Evolutionary conservation across 1,140 invertebrate species (phyloP), one percentile per base, ranked within the genome.

Genomic region (Cyclargus thomasi): DNA sequence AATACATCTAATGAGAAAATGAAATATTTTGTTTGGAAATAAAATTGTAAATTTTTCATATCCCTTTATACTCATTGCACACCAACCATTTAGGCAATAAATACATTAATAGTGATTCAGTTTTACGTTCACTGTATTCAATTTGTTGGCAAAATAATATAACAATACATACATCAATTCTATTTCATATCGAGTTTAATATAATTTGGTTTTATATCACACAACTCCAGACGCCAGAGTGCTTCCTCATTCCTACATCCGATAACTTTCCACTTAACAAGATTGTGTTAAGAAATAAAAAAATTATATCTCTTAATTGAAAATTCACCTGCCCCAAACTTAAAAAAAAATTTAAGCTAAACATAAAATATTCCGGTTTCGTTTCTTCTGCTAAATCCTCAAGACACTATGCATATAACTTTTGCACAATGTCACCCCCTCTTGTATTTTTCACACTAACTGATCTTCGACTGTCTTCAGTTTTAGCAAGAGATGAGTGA

Each of bases 41-140:
- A 64, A 64, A 64, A 47, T 47, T 47, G 39, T 47, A 11, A 47
- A 16, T 47, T 47, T 47, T 2, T 47, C 39, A 47, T 47, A 47
- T 8, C 14, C 39, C 39, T 47, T 47, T 47, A 47, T 14, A 14
- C 36, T 39, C 7, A 39, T 39, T 39, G 39, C 39, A 47, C 39
- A 14, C 14, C 39, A 47, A 47, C 39, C 39, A 47, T 47, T 47
- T 47, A 16, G 4, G 8, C 8, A 47, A 8, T 47, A 8, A 47
- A 47, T 8, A 29, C 0, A 29, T 29, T 29, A 29, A 29, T 5
- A 29, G 1, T 29, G 29, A 29, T 29, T 4, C 8, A 7, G 29
- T 4, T 29, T 29, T 29, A 29, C 6, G 23, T 29, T 29, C 23
- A 29, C 23, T 29, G 6, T 3, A 2, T 29, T 29, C 23, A 29